A percentile compares a stretch with the other conserved stretches of the same genome.
Evolutionary conservation across 2,888 invertebrate genomes (phyloP).

Genomic region (Andrena flavipes): DNA sequence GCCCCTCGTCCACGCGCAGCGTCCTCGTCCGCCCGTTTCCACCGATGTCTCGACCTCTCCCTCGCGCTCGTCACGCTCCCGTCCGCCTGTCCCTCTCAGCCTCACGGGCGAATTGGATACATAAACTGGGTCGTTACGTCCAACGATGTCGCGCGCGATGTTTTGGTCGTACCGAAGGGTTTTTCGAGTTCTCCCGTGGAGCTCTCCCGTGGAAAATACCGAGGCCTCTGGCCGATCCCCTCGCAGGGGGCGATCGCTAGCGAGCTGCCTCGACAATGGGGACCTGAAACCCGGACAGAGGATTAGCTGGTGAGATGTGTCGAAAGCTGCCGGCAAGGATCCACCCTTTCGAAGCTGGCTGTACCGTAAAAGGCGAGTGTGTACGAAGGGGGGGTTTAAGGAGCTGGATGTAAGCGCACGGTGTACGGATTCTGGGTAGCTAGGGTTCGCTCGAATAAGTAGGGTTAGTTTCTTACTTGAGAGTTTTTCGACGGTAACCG

Average conservation of each 20-base stretch:
- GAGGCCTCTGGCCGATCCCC: neutral
- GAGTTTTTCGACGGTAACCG: neutral
- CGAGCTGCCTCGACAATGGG: neutral
- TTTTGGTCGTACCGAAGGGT: conserved; percentile 15
- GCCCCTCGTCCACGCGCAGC: conserved; percentile 26
- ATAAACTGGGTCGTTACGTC: conserved; percentile 62
- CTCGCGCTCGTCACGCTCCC: neutral
- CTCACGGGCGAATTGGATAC: conserved; percentile 32
- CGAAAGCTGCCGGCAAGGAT: conserved; percentile 41
- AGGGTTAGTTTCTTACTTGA: conserved; percentile 20
- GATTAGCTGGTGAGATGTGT: conserved; percentile 37
- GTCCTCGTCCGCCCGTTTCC: conserved; percentile 12
- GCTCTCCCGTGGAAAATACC: neutral
- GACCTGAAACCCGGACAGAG: conserved; percentile 35
- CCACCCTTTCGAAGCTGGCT: conserved; percentile 26
- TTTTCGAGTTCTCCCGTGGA: conserved; percentile 14
- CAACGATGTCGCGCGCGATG: conserved; percentile 24
- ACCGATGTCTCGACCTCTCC: neutral
- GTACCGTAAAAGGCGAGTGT: conserved; percentile 16
- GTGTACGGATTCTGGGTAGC: no score
- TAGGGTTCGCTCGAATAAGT: neutral
- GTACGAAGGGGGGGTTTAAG: conserved; percentile 31
- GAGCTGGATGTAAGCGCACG: neutral
- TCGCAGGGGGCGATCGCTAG: neutral
- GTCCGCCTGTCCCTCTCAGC: conserved; percentile 30